Base-by-base conservation (phyloP, 2,113 vertebrate species). In the Rhinopomastus cyanomelas region DNA sequence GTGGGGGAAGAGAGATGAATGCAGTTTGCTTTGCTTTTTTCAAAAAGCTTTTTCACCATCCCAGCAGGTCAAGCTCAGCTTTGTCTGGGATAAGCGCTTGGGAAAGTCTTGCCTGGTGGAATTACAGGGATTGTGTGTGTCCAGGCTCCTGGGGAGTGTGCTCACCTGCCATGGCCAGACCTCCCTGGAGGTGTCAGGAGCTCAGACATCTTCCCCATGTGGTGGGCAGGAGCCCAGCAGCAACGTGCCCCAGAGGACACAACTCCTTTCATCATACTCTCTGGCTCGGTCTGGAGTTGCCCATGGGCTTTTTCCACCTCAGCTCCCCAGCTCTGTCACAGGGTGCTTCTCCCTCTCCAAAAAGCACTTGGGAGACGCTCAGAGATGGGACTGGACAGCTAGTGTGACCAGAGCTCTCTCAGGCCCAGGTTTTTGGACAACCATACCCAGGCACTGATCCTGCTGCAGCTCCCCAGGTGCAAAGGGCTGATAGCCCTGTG, bases 31-130 rank as follows among this genome's bases (percentile, higher is more conserved):
- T 66, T 67, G 56, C 49, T 64, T 60, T 80, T 51, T 62, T 36
- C 5, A 71, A 93, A 62, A 72, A 55, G 52, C 53, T 72, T 86
- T 92, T 64, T 81, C 0, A 0, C 32, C 51, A 36, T 30, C 86
- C 86, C 84, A 93, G 86, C 78, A 72, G 69, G 88, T 88, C 88
- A 67, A 44, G 55, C 87, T 84, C 78, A 36, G 83, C 74, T 86
- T 90, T 89, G 92, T 87, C 85, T 89, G 85, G 64, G 51, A 77
- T 0, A 1, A 62, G 66, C 2, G 2, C 67, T 62, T 76, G 36
- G 82, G 67, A 59, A 44, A 42, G 46, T 27, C 85, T 18, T 5
- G 29, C 56, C 55, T 65, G 82, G 21, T 44, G 66, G 32, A 18
- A 6, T 14, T 25, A 6, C 15, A 27, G 66, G 53, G 68, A 21